These are phyloP conservation scores for Thymallus thymallus DNA, from an alignment of 2,113 vertebrate species.

Conservation along the genomic window DNA sequence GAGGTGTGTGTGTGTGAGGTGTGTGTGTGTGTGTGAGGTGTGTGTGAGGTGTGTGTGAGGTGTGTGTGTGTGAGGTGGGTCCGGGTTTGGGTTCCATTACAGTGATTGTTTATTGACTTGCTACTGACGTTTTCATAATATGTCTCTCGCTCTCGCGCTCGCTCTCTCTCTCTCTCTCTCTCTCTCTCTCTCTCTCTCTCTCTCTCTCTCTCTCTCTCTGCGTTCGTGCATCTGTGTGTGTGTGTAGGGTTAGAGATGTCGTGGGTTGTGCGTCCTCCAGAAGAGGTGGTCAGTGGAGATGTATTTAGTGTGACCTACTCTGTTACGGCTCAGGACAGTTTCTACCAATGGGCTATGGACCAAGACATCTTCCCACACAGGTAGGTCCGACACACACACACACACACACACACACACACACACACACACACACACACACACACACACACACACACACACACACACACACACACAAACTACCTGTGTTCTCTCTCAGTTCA, in stretches of 20 bases:
- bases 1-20: conserved; percentile 6
- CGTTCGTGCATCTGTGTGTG: conserved; percentile 18
- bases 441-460: not conserved
- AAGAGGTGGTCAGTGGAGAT: conserved; percentile 73
- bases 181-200: too few relatives aligned
- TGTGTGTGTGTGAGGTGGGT: not conserved
- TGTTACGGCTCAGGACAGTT: conserved; percentile 73
- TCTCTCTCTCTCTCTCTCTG: not conserved
- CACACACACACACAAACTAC: not conserved
- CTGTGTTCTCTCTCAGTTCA: conserved; percentile 44
- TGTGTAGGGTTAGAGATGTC: conserved; percentile 84
- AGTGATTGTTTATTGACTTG: too few relatives aligned
- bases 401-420: not conserved
- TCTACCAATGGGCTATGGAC: conserved; percentile 79
- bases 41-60: not conserved
- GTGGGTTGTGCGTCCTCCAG: conserved; percentile 81
- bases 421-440: not conserved
- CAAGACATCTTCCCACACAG: conserved; percentile 77
- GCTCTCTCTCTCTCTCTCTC: too few relatives aligned
- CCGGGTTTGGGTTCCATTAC: too few relatives aligned
- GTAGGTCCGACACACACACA: conserved; percentile 41
- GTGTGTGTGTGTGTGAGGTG: conserved; percentile 64
- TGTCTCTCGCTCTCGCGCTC: too few relatives aligned
- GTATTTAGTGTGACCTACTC: conserved; percentile 78
- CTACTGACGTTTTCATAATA: too few relatives aligned